Evolutionary conservation across 2,113 vertebrate genomes (phyloP).

Genomic region (Menidia beryllina): DNA sequence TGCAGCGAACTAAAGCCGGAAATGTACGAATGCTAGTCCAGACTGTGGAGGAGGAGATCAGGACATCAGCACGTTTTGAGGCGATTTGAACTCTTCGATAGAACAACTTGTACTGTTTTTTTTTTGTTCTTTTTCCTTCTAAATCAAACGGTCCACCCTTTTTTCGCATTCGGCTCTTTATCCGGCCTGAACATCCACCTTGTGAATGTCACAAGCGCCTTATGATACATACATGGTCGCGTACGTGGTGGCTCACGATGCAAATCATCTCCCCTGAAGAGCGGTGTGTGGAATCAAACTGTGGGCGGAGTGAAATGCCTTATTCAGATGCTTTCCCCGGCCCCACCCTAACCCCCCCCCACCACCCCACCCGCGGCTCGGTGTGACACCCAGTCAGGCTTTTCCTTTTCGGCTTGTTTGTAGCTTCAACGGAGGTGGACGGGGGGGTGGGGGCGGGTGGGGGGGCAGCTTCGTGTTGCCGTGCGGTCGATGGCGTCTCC

Average conservation of each 20-base stretch:
- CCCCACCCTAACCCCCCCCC: too few species aligned
- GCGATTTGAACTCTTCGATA: slow-evolving; percentile 1
- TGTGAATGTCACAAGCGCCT: slow-evolving; percentile 75
- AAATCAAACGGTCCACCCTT: slow-evolving; percentile 25
- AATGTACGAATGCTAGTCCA: slow-evolving; percentile 5
- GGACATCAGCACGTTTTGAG: slow-evolving; percentile 35
- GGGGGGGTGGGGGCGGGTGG: too few species aligned
- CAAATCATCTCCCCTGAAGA: slow-evolving; percentile 41
- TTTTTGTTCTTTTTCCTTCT: slow-evolving; percentile 44
- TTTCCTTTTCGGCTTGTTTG: slow-evolving; percentile 16
- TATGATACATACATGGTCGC: slow-evolving; percentile 63
- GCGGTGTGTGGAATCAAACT: slow-evolving; percentile 43
- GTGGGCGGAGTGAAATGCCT: slow-evolving; percentile 70
- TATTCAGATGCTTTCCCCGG: slow-evolving; percentile 56
- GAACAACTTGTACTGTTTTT: slow-evolving; percentile 64
- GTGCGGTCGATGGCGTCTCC: slow-evolving; percentile 5
- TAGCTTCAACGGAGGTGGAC: slow-evolving; percentile 15
- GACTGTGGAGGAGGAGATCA: slow-evolving; percentile 20
- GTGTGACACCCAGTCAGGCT: slow-evolving; percentile 33
- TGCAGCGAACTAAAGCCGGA: background rate
- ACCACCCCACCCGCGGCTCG: too few species aligned
- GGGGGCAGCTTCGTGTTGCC: background rate
- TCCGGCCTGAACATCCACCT: slow-evolving; percentile 31
- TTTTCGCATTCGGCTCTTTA: slow-evolving; percentile 42
- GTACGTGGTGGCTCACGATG: slow-evolving; percentile 22